A percentile compares a stretch with the other conserved stretches of the same genome.
These are phyloP conservation scores for Endotricha flammealis DNA, from an alignment of 2,888 invertebrate genomes.

Conservation along the genomic window DNA sequence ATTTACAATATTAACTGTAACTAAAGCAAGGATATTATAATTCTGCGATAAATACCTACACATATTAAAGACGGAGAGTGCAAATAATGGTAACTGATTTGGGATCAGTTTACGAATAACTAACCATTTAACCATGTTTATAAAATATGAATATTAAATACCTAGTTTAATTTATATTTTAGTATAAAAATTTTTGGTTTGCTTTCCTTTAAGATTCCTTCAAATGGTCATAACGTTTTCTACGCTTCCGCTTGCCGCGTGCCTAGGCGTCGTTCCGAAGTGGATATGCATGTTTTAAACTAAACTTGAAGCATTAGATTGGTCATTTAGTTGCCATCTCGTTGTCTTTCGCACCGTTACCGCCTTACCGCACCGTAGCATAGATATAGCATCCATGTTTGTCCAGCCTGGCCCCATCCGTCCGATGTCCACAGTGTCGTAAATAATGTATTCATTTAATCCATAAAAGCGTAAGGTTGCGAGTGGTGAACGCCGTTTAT, in stretches of 20 bases:
- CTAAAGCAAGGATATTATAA: too few relatives aligned
- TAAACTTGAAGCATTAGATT: conserved; percentile 1
- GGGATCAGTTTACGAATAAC: conserved; percentile 62
- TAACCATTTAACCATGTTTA: too few relatives aligned
- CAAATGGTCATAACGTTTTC: too few relatives aligned
- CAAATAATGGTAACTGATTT: conserved; percentile 16
- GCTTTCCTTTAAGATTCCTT: too few relatives aligned
- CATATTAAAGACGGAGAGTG: not conserved
- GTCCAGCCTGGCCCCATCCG: conserved; percentile 18
- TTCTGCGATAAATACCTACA: too few relatives aligned
- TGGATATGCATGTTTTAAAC: conserved; percentile 13
- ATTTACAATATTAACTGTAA: too few relatives aligned
- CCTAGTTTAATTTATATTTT: too few relatives aligned
- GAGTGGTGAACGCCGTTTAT: conserved; percentile 5
- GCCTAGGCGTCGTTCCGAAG: conserved; percentile 3
- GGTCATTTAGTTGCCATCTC: not conserved
- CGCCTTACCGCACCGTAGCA: conserved; percentile 6
- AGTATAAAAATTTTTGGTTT: too few relatives aligned
- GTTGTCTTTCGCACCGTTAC: not conserved
- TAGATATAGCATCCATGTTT: conserved; percentile 13
- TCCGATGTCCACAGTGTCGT: conserved; percentile 23
- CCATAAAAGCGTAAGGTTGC: not conserved
- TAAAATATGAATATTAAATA: too few relatives aligned
- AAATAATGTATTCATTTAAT: conserved; percentile 65
- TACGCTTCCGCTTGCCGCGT: not conserved